These are phyloP conservation scores for Silurus asotus DNA, from an alignment of 2,113 vertebrate genomes.

Conservation along the genomic window DNA sequence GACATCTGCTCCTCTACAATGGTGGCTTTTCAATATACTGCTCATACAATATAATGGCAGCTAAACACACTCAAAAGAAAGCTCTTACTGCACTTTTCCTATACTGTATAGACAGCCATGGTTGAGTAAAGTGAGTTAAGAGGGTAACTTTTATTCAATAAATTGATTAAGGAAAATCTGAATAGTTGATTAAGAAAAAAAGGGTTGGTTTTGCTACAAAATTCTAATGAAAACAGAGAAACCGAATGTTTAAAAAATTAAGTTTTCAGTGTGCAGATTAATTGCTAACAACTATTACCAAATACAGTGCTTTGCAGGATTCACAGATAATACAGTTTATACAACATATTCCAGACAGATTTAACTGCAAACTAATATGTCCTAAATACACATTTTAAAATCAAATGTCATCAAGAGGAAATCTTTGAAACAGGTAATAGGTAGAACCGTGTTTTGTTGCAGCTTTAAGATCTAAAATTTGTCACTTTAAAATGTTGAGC, in stretches of 20 bases:
- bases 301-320: neutral
- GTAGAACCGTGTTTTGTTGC: neutral
- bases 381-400: neutral
- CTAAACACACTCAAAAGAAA: neutral
- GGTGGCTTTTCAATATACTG: neutral
- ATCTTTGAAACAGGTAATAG: neutral
- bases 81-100: neutral
- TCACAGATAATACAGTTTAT: neutral
- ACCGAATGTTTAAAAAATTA: neutral
- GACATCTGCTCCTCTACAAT: neutral
- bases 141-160: neutral
- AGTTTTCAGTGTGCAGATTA: neutral
- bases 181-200: neutral
- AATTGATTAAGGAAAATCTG: neutral
- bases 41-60: neutral
- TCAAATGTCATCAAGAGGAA: neutral
- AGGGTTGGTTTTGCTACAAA: neutral
- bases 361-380: neutral
- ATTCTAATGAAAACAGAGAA: neutral
- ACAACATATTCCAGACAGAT: neutral
- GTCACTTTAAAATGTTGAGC: neutral
- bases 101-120: neutral
- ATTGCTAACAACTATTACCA: neutral
- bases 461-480: neutral
- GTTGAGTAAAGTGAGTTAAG: neutral